These are phyloP conservation scores for Brachystomella parvula DNA, from an alignment of 1,140 invertebrate species.

Conservation along the genomic window DNA sequence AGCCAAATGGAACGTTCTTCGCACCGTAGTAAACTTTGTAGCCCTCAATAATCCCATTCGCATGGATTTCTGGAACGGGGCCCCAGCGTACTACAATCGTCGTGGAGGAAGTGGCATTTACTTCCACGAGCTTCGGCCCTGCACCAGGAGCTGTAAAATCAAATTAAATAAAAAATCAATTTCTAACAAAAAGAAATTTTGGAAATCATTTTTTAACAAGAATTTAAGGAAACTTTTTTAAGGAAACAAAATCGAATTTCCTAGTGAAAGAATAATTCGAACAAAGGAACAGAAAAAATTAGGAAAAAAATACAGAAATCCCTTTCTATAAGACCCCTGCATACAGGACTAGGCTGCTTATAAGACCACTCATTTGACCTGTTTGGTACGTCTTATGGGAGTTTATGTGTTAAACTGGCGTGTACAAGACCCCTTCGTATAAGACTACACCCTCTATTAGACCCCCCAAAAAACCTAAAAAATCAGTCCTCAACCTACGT, in stretches of 20 bases:
- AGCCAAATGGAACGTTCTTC: constrained; percentile 20
- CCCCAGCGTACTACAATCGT: constrained; percentile 45
- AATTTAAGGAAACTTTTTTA: not conserved
- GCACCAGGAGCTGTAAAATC: not conserved
- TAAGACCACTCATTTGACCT: too few species aligned
- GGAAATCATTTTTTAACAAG: too few species aligned
- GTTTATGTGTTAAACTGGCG: too few species aligned
- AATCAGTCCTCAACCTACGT: too few species aligned
- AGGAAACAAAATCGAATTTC: not conserved
- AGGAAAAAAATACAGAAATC: too few species aligned
- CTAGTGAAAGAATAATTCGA: not conserved
- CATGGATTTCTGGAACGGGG: not conserved
- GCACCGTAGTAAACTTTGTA: constrained; percentile 49
- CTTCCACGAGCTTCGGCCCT: constrained; percentile 46
- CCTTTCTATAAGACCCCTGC: too few species aligned
- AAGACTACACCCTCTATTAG: too few species aligned
- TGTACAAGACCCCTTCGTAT: too few species aligned
- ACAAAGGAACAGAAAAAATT: too few species aligned
- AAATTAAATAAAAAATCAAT: not conserved
- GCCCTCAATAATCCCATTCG: not conserved
- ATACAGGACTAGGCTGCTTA: too few species aligned
- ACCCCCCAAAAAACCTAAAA: too few species aligned
- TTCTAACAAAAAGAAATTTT: not conserved
- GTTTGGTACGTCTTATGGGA: too few species aligned
- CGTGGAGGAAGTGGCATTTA: constrained; percentile 86